Conservation (phyloP, 2,113 vertebrate species). For the Protobothrops flavoviridis region DNA sequence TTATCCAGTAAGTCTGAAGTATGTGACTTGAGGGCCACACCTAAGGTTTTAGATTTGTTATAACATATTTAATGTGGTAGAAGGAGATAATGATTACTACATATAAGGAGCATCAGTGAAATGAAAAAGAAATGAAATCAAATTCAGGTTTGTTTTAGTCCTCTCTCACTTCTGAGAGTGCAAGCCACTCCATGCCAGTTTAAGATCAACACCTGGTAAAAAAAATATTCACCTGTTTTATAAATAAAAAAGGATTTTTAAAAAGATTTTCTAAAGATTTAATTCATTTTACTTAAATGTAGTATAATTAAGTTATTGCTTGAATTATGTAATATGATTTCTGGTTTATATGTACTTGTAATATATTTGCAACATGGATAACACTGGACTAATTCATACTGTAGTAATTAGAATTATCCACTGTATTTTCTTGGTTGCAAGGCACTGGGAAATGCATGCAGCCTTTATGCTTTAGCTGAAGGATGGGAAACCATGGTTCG, state of each 20-base stretch:
- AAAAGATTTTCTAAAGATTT: neutral
- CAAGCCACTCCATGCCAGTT: neutral
- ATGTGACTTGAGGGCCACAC: neutral
- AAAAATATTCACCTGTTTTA: neutral
- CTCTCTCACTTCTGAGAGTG: neutral
- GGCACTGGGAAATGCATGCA: neutral
- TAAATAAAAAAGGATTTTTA: neutral
- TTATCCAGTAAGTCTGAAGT: neutral
- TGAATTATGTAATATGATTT: neutral
- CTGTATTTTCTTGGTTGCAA: neutral
- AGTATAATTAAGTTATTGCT: neutral
- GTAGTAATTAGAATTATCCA: neutral
- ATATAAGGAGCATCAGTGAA: neutral
- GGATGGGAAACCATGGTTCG: neutral
- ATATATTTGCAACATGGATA: neutral
- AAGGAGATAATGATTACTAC: neutral
- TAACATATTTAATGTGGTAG: neutral
- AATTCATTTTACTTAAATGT: neutral
- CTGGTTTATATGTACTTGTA: neutral
- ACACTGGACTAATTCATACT: neutral
- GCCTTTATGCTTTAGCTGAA: neutral
- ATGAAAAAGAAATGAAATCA: neutral
- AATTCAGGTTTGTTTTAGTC: neutral
- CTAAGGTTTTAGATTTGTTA: neutral
- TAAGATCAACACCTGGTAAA: neutral